Percentiles rank a stretch among this genome's conserved stretches.
phyloP scores from a whole-genome alignment of 2,888 invertebrate genomes.

The Drosophila mulleri region DNA sequence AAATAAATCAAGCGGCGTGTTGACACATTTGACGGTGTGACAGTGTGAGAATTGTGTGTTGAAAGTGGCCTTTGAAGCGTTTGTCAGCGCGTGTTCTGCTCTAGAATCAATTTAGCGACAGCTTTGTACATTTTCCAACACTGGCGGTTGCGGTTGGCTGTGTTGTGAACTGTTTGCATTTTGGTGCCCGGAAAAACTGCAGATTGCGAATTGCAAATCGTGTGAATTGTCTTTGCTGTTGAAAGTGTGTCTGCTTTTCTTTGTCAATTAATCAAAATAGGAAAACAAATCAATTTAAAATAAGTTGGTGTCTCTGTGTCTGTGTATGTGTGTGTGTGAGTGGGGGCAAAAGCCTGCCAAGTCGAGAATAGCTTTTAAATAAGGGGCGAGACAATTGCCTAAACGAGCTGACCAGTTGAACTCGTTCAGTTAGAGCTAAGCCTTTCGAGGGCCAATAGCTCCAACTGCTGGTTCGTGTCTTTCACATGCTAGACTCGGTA shows the following conservation, averaged over 20 bases:
- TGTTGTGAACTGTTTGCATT: conserved; percentile 57
- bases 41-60: conserved; percentile 35
- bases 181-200: conserved; percentile 63
- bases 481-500: conserved; percentile 1
- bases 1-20: conserved; percentile 58
- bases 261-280: conserved; percentile 33
- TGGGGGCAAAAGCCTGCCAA: conserved; percentile 85
- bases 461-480: conserved; percentile 25
- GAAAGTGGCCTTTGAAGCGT: conserved; percentile 53
- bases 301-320: conserved; percentile 4
- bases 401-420: conserved; percentile 68
- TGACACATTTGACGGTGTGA: conserved; percentile 44
- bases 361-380: conserved; percentile 85
- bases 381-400: conserved; percentile 82
- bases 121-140: conserved; percentile 64
- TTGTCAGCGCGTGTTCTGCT: conserved; percentile 58
- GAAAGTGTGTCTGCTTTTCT: conserved; percentile 60
- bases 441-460: conserved; percentile 7
- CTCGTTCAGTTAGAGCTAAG: conserved; percentile 27
- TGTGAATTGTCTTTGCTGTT: conserved; percentile 64
- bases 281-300: conserved; percentile 29
- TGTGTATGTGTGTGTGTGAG: conserved; percentile 25
- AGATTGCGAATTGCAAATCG: conserved; percentile 49
- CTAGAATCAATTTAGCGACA: conserved; percentile 51
- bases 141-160: conserved; percentile 39